Percentiles rank a stretch among this genome's conserved stretches.
Conservation (phyloP, 2,113 vertebrate genomes). For the Rafetus swinhoei region DNA sequence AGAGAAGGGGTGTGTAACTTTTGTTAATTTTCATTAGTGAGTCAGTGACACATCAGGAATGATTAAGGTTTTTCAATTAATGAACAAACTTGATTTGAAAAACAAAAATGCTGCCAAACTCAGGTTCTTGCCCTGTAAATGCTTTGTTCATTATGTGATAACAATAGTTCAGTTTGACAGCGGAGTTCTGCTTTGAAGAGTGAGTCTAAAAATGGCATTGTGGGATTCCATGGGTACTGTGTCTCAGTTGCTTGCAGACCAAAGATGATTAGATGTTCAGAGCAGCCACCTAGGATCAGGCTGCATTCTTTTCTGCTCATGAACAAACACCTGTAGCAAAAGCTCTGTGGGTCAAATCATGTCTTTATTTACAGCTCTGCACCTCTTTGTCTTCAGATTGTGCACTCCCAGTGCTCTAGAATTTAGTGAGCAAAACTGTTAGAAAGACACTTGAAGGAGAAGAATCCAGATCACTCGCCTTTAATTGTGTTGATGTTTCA, state of each 20-base stretch:
- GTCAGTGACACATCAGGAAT: not conserved
- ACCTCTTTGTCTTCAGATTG: not conserved
- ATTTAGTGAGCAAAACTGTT: not conserved
- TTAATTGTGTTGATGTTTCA: not conserved
- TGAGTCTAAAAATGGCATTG: not conserved
- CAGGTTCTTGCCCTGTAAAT: not conserved
- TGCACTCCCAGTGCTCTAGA: not conserved
- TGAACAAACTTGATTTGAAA: conserved; percentile 9
- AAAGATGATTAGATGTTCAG: not conserved
- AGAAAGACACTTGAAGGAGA: not conserved
- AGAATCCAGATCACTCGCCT: not conserved
- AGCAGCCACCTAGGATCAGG: not conserved
- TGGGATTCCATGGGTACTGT: not conserved
- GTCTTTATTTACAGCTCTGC: conserved; percentile 15
- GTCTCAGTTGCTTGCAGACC: conserved; percentile 2
- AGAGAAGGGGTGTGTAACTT: not conserved
- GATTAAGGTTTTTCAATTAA: not conserved
- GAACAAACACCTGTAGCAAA: not conserved
- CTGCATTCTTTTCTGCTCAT: not conserved
- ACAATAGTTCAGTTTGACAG: not conserved
- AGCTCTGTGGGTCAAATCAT: not conserved
- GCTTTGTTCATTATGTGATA: not conserved
- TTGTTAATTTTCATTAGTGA: not conserved
- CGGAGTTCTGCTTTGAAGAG: conserved; percentile 5
- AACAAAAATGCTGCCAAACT: not conserved